Evolutionary conservation across 2,888 invertebrate species (phyloP).

Genomic region (Drosophila nigritarsus): DNA sequence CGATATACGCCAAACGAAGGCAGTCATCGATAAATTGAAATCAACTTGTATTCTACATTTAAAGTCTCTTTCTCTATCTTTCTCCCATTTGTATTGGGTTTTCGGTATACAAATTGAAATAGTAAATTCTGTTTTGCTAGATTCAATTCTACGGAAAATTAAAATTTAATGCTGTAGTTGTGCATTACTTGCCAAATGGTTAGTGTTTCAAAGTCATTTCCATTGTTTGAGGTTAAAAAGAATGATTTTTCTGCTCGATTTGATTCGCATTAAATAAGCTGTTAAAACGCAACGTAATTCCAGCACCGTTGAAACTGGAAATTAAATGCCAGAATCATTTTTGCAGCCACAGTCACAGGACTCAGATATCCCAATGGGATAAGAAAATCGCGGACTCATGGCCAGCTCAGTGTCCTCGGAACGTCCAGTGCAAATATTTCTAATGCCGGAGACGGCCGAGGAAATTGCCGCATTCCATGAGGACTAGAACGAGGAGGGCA

Average conservation of each 20-base stretch:
- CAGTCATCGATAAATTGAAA: neutral
- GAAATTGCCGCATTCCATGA: conserved; percentile 71
- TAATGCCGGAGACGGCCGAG: conserved; percentile 64
- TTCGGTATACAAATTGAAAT: neutral
- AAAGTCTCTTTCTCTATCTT: neutral
- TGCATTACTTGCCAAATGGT: conserved; percentile 24
- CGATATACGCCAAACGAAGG: neutral
- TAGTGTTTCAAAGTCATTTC: conserved; percentile 24
- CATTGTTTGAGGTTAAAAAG: conserved; percentile 37
- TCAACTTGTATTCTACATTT: neutral
- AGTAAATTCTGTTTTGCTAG: neutral
- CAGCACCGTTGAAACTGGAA: conserved; percentile 31
- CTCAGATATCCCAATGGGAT: conserved; percentile 40
- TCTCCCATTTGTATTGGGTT: neutral
- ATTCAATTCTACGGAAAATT: neutral
- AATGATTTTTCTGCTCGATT: conserved; percentile 82
- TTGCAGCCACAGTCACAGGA: conserved; percentile 43
- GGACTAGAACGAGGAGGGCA: conserved; percentile 5
- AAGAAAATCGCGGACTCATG: conserved; percentile 73
- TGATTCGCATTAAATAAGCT: conserved; percentile 80
- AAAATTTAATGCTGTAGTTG: neutral
- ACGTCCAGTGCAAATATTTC: conserved; percentile 50
- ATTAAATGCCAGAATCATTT: conserved; percentile 57
- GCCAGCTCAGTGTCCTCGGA: conserved; percentile 38
- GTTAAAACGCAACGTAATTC: conserved; percentile 79